These are phyloP conservation scores for Adelognathus sp. DNA, from an alignment of 2,888 invertebrate species.

Conservation along the genomic window DNA sequence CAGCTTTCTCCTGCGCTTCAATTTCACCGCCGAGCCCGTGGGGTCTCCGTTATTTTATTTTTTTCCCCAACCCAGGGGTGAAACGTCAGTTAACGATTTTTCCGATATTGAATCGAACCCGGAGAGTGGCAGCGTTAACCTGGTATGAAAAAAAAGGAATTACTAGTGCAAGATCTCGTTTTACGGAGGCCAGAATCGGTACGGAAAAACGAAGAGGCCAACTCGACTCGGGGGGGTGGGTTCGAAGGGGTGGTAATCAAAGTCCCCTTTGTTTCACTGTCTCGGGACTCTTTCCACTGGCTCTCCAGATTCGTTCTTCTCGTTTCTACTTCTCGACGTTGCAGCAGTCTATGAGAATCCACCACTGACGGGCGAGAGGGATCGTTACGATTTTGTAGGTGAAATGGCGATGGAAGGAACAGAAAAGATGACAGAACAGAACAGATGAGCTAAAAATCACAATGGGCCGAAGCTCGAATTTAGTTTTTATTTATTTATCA, in stretches of 20 bases:
- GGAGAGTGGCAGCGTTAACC: background rate
- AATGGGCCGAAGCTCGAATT: background rate
- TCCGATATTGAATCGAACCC: constrained; percentile 31
- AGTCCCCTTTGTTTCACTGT: constrained; percentile 47
- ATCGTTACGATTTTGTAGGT: background rate
- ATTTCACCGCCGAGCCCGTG: constrained; percentile 1
- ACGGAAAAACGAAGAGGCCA: background rate
- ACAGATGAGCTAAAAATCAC: too few relatives aligned
- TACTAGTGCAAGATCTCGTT: constrained; percentile 26
- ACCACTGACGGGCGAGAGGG: background rate
- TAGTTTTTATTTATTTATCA: background rate
- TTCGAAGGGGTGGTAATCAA: constrained; percentile 41
- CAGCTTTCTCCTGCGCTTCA: constrained; percentile 1
- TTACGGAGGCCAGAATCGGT: background rate
- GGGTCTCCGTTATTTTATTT: background rate
- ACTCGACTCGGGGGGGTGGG: background rate
- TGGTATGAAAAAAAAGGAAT: constrained; percentile 7
- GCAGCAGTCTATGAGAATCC: constrained; percentile 21
- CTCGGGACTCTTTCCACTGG: constrained; percentile 26
- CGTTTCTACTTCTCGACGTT: background rate
- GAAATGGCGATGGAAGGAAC: constrained; percentile 7
- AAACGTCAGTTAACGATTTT: constrained; percentile 31
- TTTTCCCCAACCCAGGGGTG: background rate
- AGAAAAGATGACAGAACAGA: background rate
- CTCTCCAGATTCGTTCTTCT: background rate